Base-by-base conservation (phyloP, 2,888 invertebrate genomes). In the Sphaeridia pumilis region DNA sequence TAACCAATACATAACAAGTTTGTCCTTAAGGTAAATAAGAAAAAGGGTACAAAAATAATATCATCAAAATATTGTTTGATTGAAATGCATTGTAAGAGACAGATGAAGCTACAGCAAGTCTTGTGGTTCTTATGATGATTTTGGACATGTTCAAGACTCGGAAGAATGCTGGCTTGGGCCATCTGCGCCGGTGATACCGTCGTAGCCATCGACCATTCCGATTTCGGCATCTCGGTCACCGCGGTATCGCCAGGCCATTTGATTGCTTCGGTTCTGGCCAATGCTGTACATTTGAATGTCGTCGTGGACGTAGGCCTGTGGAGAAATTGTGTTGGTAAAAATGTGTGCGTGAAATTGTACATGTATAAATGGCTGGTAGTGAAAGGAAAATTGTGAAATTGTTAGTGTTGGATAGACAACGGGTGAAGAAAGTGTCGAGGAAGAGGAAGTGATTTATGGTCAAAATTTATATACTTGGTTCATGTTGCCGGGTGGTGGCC, bases 201-300 rank as follows among this genome's bases (percentile, higher is more conserved):
- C 52, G 22, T 27, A 45, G 4, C 26, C 46, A 34, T 46, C 51
- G 38, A 51, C 53, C 46, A 43, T 47, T 20, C 49, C 58, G 20
- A 56, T 20, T 26, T 56, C 62, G 25, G 56, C 25, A 52, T 64
- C 64, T 50, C 58, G 52, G n/a, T n/a, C n/a, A n/a, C n/a, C n/a
- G n/a, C n/a, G n/a, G n/a, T n/a, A n/a, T n/a, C n/a, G n/a, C 64
- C 64, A 63, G n/a, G 56, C 59, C n/a, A 55, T 27, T 2, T 60
- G 60, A 52, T 59, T 61, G 24, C 61, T 42, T 28, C 64, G 48
- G 24, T 55, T 57, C 34, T 58, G 57, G 46, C 60, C 61, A 22
- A 60, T 56, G 38, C 50, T 57, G 53, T 64, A 64, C 36, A 64
- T 36, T 42, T 64, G 62, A 36, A 61, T 54, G 20, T 64, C 64